Percentiles rank a stretch among this genome's conserved stretches.
Conservation (phyloP, 2,113 vertebrate genomes). For the Clarias macrocephalus region DNA sequence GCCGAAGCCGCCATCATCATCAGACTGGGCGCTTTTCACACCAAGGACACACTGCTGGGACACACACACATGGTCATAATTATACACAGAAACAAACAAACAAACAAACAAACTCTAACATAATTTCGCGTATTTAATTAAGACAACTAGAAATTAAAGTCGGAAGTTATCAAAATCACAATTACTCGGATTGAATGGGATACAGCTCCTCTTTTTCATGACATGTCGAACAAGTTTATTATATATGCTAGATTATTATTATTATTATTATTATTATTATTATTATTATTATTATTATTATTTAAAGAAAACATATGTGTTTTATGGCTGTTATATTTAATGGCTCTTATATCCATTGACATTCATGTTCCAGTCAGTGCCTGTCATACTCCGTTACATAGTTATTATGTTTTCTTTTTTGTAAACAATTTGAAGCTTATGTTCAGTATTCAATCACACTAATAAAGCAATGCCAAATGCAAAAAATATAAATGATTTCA, state of each 20-base stretch:
- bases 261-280: no score
- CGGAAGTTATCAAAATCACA: neutral
- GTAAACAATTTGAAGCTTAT: neutral
- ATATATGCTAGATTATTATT: neutral
- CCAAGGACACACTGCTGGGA: neutral
- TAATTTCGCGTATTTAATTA: neutral
- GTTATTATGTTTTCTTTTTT: neutral
- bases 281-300: no score
- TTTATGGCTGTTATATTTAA: neutral
- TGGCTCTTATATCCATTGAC: neutral
- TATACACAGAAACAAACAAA: neutral
- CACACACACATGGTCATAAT: neutral
- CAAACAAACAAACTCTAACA: neutral
- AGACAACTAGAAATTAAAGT: neutral
- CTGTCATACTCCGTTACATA: neutral
- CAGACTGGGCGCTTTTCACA: slow-evolving; percentile 48
- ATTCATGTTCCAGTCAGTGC: neutral
- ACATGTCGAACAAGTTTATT: neutral
- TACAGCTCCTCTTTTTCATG: neutral
- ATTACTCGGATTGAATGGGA: neutral
- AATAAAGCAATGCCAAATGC: neutral
- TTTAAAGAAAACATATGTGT: neutral
- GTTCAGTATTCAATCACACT: neutral
- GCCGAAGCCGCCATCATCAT: slow-evolving; percentile 85
- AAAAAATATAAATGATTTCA: neutral